Percentiles rank a stretch among this genome's conserved stretches.
phyloP scores from a whole-genome alignment of 2,113 vertebrate genomes.

The Psilopogon haemacephalus region DNA sequence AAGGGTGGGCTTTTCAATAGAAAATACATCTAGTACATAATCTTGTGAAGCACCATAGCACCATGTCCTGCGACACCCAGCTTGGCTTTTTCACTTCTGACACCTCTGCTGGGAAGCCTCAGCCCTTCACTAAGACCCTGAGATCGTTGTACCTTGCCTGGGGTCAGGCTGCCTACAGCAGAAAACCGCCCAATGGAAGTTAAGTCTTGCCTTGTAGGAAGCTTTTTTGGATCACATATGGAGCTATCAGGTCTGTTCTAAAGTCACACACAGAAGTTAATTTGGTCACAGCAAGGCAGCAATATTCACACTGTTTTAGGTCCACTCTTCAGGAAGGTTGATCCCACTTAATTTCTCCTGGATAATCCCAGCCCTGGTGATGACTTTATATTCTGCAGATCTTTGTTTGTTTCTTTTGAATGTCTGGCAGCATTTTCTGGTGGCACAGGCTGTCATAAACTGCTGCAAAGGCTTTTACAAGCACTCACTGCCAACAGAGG shows the following conservation, averaged over 20 bases:
- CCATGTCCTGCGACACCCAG: background rate
- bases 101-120: background rate
- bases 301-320: background rate
- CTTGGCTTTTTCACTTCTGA: background rate
- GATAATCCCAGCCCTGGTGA: background rate
- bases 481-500: background rate
- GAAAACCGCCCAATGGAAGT: background rate
- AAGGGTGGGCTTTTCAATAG: background rate
- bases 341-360: background rate
- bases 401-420: background rate
- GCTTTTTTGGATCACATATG: background rate
- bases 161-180: background rate
- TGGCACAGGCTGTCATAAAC: background rate
- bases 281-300: slow-evolving; percentile 19
- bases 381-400: background rate
- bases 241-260: background rate
- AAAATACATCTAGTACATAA: background rate
- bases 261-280: background rate
- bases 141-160: background rate
- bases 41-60: background rate
- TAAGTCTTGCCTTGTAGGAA: background rate
- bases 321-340: background rate
- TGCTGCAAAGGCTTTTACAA: background rate
- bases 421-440: background rate
- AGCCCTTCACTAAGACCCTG: background rate